A percentile compares a stretch with the other conserved stretches of the same genome.
Evolutionary conservation across 2,797 vertebrate species (phyloP).

Genomic region (Phrynocephalus vlangalii): DNA sequence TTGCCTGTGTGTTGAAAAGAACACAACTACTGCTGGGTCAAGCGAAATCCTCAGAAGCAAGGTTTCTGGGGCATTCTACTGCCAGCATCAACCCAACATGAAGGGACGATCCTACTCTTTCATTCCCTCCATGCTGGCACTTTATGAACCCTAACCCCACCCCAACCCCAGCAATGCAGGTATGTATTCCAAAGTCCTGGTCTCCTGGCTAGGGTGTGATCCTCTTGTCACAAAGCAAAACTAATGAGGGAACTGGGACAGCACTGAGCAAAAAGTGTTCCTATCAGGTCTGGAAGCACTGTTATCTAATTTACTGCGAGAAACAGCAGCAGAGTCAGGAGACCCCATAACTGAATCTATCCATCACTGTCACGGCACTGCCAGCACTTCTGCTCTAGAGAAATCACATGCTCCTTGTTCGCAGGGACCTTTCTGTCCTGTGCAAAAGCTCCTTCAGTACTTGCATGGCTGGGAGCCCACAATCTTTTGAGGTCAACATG

Average conservation of each 20-base stretch:
- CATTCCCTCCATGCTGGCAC: neutral
- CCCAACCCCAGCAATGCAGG: neutral
- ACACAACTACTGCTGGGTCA: neutral
- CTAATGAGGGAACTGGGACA: constrained; percentile 28
- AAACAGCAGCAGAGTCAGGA: constrained; percentile 30
- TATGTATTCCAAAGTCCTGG: neutral
- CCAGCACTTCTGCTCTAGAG: constrained; percentile 3
- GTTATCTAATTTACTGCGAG: constrained; percentile 42
- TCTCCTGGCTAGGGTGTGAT: neutral
- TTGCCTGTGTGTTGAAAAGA: neutral
- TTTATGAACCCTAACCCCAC: neutral
- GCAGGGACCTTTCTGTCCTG: constrained; percentile 1
- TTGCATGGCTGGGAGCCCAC: constrained; percentile 12
- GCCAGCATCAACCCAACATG: neutral
- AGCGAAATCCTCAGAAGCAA: neutral
- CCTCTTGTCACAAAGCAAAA: constrained; percentile 33
- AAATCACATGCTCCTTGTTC: neutral
- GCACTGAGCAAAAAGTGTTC: constrained; percentile 13
- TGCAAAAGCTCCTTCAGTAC: neutral
- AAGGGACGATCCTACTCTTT: neutral
- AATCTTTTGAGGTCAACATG: neutral
- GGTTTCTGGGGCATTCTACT: neutral
- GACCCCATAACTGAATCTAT: constrained; percentile 38
- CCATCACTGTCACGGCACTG: constrained; percentile 34
- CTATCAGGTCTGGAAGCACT: constrained; percentile 9